Conservation (phyloP, 2,888 invertebrate species). For the Isoperla grammatica region DNA sequence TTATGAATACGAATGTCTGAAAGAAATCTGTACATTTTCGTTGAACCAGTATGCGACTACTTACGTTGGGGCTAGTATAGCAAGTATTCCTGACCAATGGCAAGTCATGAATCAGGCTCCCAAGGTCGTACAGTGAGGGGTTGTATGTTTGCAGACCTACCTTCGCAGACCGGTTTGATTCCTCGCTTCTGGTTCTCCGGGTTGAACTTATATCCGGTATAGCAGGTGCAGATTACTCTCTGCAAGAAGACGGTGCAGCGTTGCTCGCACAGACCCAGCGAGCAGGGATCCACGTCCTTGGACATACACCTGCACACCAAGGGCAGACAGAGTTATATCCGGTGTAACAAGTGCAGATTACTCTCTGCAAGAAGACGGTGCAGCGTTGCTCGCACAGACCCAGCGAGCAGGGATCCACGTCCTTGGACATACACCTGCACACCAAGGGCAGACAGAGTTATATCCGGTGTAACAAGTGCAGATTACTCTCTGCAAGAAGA, state of each 20-base stretch:
- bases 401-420: slow-evolving; percentile 57
- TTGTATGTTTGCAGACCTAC: slow-evolving; percentile 42
- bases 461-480: slow-evolving; percentile 61
- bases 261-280: slow-evolving; percentile 59
- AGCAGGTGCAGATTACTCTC: slow-evolving; percentile 60
- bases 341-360: slow-evolving; percentile 60
- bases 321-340: slow-evolving; percentile 52
- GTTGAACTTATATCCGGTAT: slow-evolving; percentile 56
- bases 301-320: slow-evolving; percentile 51
- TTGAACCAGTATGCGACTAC: too few species aligned
- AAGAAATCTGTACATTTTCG: too few species aligned
- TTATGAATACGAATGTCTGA: too few species aligned
- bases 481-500: slow-evolving; percentile 56
- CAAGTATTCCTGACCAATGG: too few species aligned
- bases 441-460: slow-evolving; percentile 37
- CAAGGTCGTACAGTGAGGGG: too few species aligned
- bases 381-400: slow-evolving; percentile 62
- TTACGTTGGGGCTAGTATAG: too few species aligned
- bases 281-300: slow-evolving; percentile 57
- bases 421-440: slow-evolving; percentile 54
- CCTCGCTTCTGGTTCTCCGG: slow-evolving; percentile 52
- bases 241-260: slow-evolving; percentile 57
- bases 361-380: slow-evolving; percentile 53
- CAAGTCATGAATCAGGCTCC: too few species aligned
- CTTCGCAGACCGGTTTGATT: slow-evolving; percentile 57